Base-by-base conservation (phyloP, 2,888 invertebrate species). In the Phorcus lineatus region DNA sequence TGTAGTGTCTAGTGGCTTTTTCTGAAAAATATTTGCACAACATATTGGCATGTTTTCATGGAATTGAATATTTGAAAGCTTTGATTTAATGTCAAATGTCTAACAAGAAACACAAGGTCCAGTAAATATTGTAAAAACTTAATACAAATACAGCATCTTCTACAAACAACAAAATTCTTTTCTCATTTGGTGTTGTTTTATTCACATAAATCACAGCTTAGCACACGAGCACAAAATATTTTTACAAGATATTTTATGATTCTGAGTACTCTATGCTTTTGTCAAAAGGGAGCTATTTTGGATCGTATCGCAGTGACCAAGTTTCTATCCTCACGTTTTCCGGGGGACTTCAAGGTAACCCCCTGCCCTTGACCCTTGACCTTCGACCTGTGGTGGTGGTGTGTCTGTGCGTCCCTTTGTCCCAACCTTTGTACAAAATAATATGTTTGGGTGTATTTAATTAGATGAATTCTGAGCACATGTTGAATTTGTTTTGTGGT, bases 281-380 rank as follows among this genome's bases (percentile, higher is more conserved):
- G 47, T 47, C 47, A 13, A 47, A 36, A 83, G 81, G 81, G 75
- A 81, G 83, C 78, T 78, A 77, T 28, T 80, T 81, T 36, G 83
- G 83, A 36, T 83, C 83, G 40, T 80, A 78, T 66, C 82, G 77
- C 67, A 82, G 82, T 24, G 76, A 81, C 55, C 78, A 81, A 31
- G 62, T 81, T 24, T 81, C 78, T 9, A 74, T 78, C 52, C 77
- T 80, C 36, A 77, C 80, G 19, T 77, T 77, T 67, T 77, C 77
- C 28, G 52, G 80, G 76, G 77, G 57, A 31, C 75, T 81, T 40
- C 81, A 81, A 81, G 81, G 81, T 81, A 81, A 78, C n/a, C 28
- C 31, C 53, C 24, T 24, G 7, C 31, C 67, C 66, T 36, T 31
- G 13, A 0, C 70, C 70, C 70, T 31, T 31, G 36, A 36, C 13